A percentile compares a stretch with the other conserved stretches of the same genome.
phyloP scores from a whole-genome alignment of 2,888 invertebrate genomes.

The Podabrus alpinus region DNA sequence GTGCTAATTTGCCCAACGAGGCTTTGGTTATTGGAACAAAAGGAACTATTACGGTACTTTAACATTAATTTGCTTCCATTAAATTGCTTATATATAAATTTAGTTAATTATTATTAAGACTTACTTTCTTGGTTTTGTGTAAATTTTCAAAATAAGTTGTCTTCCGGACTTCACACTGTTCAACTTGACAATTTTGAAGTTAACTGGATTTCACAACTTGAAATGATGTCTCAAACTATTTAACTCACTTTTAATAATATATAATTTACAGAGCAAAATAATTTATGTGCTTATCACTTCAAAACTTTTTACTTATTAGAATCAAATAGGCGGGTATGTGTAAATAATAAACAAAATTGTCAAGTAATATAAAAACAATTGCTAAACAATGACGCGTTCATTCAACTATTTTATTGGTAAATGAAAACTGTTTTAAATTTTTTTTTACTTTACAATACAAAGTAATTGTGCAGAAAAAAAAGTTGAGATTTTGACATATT shows the following conservation, averaged over 20 bases:
- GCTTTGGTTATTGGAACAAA: constrained; percentile 70
- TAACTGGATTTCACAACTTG: neutral
- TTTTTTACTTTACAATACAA: no score
- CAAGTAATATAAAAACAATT: neutral
- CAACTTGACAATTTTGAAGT: neutral
- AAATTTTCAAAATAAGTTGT: neutral
- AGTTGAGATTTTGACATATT: no score
- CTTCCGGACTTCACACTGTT: neutral
- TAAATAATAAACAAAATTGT: neutral
- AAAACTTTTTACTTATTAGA: neutral
- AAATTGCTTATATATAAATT: neutral
- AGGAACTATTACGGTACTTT: constrained; percentile 63
- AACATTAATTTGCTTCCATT: neutral
- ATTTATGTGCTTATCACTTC: neutral
- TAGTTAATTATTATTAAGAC: neutral
- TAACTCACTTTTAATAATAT: neutral
- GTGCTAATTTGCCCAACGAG: constrained; percentile 63
- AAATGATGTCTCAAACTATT: neutral
- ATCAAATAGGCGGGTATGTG: neutral
- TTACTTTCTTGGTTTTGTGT: neutral
- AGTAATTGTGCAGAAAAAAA: no score
- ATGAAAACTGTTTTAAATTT: no score
- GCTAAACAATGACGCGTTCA: neutral
- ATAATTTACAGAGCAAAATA: neutral
- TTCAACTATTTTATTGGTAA: neutral